Base-by-base conservation (phyloP, 1,140 invertebrate genomes). In the Colletes latitarsis region DNA sequence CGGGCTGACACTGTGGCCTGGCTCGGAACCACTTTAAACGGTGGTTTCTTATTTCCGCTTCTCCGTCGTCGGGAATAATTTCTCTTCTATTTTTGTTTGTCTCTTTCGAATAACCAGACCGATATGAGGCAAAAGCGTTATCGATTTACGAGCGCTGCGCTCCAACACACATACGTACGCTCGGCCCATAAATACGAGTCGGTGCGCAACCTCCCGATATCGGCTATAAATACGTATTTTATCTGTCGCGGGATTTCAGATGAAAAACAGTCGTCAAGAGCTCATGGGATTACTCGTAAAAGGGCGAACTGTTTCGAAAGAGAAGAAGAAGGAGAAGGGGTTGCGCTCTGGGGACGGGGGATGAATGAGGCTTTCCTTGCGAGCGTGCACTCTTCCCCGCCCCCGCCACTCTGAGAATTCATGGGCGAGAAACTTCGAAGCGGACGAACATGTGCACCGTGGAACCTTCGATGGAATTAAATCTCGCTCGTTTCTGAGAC, bases 191-290 rank as follows among this genome's bases (percentile, higher is more conserved):
- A 91, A 92, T 92, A 92, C 87, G 84, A 76, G 85, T 76, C 86
- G 75, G 77, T 78, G 72, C 82, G 70, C 79, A 88, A 85, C 83
- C 86, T 88, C 82, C 88, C 89, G 88, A 88, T 91, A 90, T 91
- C 89, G 84, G 69, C 84, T 88, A 89, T 91, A 93, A 91, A 93
- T 91, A 91, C 88, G 90, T 82, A 89, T 91, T 92, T 91, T 89
- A 92, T 90, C 88, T 89, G 81, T 87, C 89, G 80, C 77, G 85
- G 90, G 90, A 91, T 91, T 92, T 88, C 69, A 89, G 89, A 91
- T 92, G 90, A 93, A 92, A 92, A 92, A 92, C 91, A 92, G 91
- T 91, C 87, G 91, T 91, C 90, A 92, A 91, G 88, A 90, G 90
- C 90, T 91, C 89, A 83, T 84, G 89, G 90, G 91, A 92, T 92